Base-by-base conservation (phyloP, 2,888 invertebrate species). In the Apotomis betuletana region DNA sequence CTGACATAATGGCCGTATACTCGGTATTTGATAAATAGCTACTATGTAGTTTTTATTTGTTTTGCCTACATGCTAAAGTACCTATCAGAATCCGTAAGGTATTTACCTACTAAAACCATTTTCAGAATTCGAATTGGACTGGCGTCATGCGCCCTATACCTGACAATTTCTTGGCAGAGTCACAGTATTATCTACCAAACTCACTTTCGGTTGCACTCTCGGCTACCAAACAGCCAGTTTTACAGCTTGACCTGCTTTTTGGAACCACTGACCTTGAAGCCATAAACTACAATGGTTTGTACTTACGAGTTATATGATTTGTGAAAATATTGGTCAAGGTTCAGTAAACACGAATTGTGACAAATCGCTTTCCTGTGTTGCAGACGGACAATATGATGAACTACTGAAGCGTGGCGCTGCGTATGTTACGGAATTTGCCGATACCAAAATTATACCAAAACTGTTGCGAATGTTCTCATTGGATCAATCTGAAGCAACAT, bases 211-310 rank as follows among this genome's bases (percentile, higher is more conserved):
- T 87, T 73, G 94, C 94, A 57, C 85, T 96, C 44, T 90, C 93
- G n/a, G 86, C 94, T 62, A 85, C 92, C 69, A 86, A 85, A 68
- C 83, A 94, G 70, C 88, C 92, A 73, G 94, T 91, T 78, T 86
- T 93, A 70, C 94, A 95, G 84, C 94, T 96, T 13, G 95, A 96
- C 44, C 87, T 96, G 60, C 87, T 97, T 69, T 92, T 96, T 64
- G 96, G 96, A 36, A 94, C 96, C 65, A 94, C 95, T n/a, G 94
- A 95, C 78, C 94, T 96, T 76, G 96, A 96, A 83, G 94, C 94
- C 44, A 91, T 95, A 58, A 94, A 95, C 76, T 89, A 94, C 77
- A 89, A 94, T 79, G 91, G 94, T 94, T 80, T 77, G 87, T 12
- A 46, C 55, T 64, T 55, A 27, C 44, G 44, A 54, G 54, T 64